Conservation (phyloP, 2,888 invertebrate species). For the Philereme vetulata region DNA sequence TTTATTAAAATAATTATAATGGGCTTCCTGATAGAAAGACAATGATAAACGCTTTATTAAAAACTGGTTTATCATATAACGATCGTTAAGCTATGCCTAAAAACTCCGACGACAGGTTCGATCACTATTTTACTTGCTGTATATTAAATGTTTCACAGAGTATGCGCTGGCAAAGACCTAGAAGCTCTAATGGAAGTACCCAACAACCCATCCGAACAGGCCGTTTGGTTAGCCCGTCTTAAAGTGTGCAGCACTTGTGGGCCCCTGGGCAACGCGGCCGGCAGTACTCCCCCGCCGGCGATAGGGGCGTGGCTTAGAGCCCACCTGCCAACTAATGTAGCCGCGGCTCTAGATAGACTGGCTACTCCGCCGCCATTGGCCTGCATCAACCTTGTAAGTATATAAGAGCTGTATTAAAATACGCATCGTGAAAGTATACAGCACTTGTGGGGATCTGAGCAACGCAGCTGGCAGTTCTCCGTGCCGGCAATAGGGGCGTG, state of each 20-base stretch:
- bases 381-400: constrained; percentile 58
- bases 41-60: too few relatives aligned
- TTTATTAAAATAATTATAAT: too few relatives aligned
- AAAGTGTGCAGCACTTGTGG: constrained; percentile 63
- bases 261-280: constrained; percentile 49
- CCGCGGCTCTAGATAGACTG: constrained; percentile 63
- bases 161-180: constrained; percentile 68
- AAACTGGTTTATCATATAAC: too few relatives aligned
- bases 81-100: too few relatives aligned
- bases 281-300: constrained; percentile 56
- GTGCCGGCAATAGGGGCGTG: constrained; percentile 59
- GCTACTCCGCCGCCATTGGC: constrained; percentile 62
- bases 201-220: constrained; percentile 53
- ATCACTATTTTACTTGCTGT: too few relatives aligned
- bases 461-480: too few relatives aligned
- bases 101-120: too few relatives aligned
- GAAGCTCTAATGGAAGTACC: constrained; percentile 57
- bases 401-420: constrained; percentile 4
- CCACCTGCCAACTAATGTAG: constrained; percentile 62
- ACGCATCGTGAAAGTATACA: too few relatives aligned
- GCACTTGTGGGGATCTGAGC: too few relatives aligned
- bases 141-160: constrained; percentile 40
- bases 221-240: constrained; percentile 60
- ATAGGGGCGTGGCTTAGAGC: constrained; percentile 70
- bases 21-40: too few relatives aligned